Conservation (phyloP, 2,113 vertebrate species). For the Glaucomys volans region DNA sequence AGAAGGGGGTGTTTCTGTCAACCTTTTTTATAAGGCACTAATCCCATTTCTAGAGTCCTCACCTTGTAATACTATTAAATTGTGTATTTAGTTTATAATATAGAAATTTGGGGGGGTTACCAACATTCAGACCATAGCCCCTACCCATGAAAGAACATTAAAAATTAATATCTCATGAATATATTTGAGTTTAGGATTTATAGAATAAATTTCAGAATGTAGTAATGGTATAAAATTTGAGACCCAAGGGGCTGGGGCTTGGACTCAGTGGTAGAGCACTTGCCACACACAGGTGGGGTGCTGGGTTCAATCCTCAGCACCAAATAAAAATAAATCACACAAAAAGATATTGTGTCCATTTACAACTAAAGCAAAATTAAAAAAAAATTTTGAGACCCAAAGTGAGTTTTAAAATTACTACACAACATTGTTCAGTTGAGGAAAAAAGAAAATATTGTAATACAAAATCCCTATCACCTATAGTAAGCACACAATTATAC, state of each 20-base stretch:
- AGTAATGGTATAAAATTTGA: not conserved
- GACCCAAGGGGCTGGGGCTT: too few relatives aligned
- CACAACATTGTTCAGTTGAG: not conserved
- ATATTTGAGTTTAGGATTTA: slow-evolving; percentile 3
- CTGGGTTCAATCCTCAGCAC: too few relatives aligned
- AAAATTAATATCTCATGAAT: not conserved
- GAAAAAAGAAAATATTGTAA: not conserved
- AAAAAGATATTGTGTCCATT: too few relatives aligned
- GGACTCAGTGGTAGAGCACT: too few relatives aligned
- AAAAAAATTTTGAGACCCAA: not conserved
- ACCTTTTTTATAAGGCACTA: not conserved
- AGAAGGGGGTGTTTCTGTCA: not conserved
- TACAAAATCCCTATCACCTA: not conserved
- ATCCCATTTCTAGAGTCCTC: not conserved
- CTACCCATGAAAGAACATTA: not conserved
- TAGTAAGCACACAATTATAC: not conserved
- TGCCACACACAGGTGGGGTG: too few relatives aligned
- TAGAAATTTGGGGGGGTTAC: not conserved
- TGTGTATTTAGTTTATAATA: not conserved
- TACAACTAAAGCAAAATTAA: too few relatives aligned
- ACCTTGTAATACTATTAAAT: not conserved
- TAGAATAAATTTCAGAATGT: not conserved
- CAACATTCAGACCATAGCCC: not conserved
- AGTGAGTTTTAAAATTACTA: slow-evolving; percentile 29
- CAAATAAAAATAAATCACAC: too few relatives aligned